A percentile compares a stretch with the other conserved stretches of the same genome.
Conservation (phyloP, 2,113 vertebrate species). For the Eretmochelys imbricata region DNA sequence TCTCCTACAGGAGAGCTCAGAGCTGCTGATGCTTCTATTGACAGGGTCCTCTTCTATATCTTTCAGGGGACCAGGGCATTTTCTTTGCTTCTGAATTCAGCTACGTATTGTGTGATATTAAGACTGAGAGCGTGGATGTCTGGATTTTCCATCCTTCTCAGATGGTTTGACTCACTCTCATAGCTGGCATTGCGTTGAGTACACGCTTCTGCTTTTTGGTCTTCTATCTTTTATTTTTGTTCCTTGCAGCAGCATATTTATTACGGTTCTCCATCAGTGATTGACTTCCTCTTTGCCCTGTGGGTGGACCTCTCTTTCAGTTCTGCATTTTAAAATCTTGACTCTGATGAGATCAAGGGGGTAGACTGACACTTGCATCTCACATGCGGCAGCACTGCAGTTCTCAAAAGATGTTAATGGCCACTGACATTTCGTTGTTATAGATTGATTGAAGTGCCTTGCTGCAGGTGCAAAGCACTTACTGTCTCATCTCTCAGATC, state of each 20-base stretch:
- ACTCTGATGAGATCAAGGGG: not conserved
- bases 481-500: not conserved
- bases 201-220: conserved; percentile 29
- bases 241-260: conserved; percentile 17
- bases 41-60: not conserved
- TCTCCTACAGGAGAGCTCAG: not conserved
- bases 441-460: not conserved
- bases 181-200: not conserved
- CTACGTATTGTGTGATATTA: conserved; percentile 15
- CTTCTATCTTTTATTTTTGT: conserved; percentile 53
- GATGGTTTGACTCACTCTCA: conserved; percentile 22
- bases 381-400: not conserved
- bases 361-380: not conserved
- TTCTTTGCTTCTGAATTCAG: conserved; percentile 36
- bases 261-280: conserved; percentile 16
- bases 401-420: not conserved
- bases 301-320: conserved; percentile 45
- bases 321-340: conserved; percentile 20
- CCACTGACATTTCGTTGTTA: not conserved
- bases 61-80: conserved; percentile 11
- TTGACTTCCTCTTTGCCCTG: conserved; percentile 37
- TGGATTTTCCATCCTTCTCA: conserved; percentile 66
- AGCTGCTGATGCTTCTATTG: not conserved
- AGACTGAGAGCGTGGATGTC: conserved; percentile 16
- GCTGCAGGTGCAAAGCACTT: not conserved